Base-by-base conservation (phyloP, 2,888 invertebrate species). In the Amphipyra berbera region DNA sequence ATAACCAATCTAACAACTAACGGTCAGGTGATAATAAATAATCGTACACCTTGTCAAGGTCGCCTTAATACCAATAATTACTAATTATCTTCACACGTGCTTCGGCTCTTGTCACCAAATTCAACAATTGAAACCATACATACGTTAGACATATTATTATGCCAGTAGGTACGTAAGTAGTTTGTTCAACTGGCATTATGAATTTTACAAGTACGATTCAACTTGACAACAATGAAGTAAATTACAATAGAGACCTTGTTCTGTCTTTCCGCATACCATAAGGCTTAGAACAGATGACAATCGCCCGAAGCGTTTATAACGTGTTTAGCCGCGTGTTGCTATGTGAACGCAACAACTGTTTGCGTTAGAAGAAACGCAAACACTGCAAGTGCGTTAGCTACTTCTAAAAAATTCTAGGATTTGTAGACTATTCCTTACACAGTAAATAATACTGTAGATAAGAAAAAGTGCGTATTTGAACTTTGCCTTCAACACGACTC, bases 241-340 rank as follows among this genome's bases (percentile, higher is more conserved):
- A 67, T 70, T 67, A 73, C 53, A 73, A 56, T 46, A 46, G n/a
- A 49, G 56, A 58, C 69, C 74, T 73, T 68, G 69, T 44, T 37
- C 37, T n/a, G 46, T 21, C 27, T 57, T 73, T 73, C 70, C 68
- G 69, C 69, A 52, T 73, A 50, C 57, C 68, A 41, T 40, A 58
- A 50, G 53, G 35, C 57, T 61, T 61, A 54, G 30, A 50, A 52
- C 58, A 58, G 35, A 48, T 54, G 54, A 63, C 40, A 50, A 50
- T 50, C 14, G 35, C 30, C 27, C 41, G 14, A 46, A 9, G 27
- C 37, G 40, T 37, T 47, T 44, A 45, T 47, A n/a, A 21, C 38
- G 60, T 33, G 33, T 27, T 12, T 38, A 8, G 35, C n/a, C n/a
- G 9, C 33, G 9, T 53, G 40, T 62, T 68, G 33, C 54, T 46